These are phyloP conservation scores for Teleogryllus oceanicus DNA, from an alignment of 2,888 invertebrate genomes.

Conservation along the genomic window DNA sequence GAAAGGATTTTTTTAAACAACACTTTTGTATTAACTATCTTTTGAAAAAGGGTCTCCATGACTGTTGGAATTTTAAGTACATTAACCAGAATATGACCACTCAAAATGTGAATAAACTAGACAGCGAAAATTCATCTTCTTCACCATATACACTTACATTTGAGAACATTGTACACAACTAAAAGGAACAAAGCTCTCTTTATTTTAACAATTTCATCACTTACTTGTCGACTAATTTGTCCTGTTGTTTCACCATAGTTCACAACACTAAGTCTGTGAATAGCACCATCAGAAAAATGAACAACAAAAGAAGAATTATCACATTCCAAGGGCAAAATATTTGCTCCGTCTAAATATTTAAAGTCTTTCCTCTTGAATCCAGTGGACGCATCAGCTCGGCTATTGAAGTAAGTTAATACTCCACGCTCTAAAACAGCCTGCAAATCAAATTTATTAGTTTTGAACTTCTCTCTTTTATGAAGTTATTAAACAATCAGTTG, in stretches of 20 bases:
- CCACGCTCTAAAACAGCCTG: constrained; percentile 64
- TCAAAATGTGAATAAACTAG: no score
- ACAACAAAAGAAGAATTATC: constrained; percentile 53
- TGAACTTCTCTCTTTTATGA: no score
- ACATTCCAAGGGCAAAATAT: constrained; percentile 48
- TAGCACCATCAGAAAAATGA: constrained; percentile 57
- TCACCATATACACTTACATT: no score
- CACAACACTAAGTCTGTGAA: constrained; percentile 53
- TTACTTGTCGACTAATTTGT: constrained; percentile 52
- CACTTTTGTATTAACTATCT: no score
- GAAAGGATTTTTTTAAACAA: no score
- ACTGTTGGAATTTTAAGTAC: no score
- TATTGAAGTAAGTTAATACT: constrained; percentile 59
- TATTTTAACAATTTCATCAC: constrained; percentile 12
- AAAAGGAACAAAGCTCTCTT: neutral
- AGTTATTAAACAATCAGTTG: no score
- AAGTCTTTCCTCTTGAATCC: constrained; percentile 56
- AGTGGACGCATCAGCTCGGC: constrained; percentile 60
- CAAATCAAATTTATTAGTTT: constrained; percentile 12
- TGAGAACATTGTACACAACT: no score
- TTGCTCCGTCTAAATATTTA: constrained; percentile 64
- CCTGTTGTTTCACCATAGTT: constrained; percentile 43
- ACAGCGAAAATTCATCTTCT: no score
- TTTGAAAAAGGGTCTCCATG: no score
- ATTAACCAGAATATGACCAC: no score